Evolutionary conservation across 1,140 invertebrate genomes (phyloP), one percentile per base, ranked within the genome.

Genomic region (Drosophila mayri): DNA sequence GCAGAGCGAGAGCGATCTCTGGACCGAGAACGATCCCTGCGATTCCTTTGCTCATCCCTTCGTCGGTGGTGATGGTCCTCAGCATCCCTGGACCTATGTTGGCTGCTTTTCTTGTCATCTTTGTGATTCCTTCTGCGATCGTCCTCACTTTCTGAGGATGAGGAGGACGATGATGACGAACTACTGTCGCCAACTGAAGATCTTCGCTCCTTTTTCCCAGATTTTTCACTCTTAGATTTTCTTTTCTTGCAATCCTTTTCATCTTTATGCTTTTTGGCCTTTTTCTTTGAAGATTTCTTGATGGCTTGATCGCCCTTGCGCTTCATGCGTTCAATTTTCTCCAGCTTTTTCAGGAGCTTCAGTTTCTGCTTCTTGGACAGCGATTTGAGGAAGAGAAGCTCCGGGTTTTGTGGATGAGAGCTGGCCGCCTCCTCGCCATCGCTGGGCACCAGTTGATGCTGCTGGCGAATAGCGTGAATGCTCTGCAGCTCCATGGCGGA

Each of bases 341-440:
- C 95, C 30, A 97, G 91, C 94, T 96, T 97, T 95, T 96, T 98
- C 5, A 99, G 93, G 50, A 99, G 93, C 88, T 97, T 98, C 76
- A 97, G 96, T 91, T 99, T 99, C 83, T 99, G 97, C 92, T 98
- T 97, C 64, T 96, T 96, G 14, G 95, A 96, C 8, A 99, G 91
- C 7, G 96, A 96, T 91, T 97, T 97, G 0, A 99, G 92, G 73
- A 99, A 97, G 2, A 87, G 38, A 1, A 92, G 55, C 54, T 92
- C 91, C 0, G 91, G 87, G 60, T 92, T 90, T 11, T 81, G 65
- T 40, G 67, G 37, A 62, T 95, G 25, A 2, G 52, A 61, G 14
- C 61, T 68, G 8, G 76, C 50, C 63, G 97, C 96, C 63, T 97
- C 96, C 63, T 95, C 95, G 20, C 92, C 92, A 55, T 93, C 93